Conservation (phyloP, 2,888 invertebrate species). For the Rhagophthalmus giganteus region DNA sequence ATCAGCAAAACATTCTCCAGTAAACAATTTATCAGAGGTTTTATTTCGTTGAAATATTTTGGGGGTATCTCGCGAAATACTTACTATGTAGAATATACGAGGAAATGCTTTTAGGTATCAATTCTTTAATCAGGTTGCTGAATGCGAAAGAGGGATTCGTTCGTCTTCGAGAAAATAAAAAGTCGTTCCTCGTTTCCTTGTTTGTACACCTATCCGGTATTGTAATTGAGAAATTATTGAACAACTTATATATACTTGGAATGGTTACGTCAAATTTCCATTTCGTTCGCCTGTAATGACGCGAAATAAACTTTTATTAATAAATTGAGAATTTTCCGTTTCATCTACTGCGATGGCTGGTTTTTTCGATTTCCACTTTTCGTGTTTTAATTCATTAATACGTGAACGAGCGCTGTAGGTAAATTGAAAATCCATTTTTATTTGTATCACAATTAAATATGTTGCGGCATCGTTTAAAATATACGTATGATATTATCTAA, state of each 20-base stretch:
- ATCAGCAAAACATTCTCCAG: slow-evolving; percentile 35
- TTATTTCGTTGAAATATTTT: slow-evolving; percentile 19
- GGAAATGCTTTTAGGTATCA: slow-evolving; percentile 27
- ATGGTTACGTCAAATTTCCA: no score
- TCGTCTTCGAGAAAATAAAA: slow-evolving; percentile 15
- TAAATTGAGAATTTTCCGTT: no score
- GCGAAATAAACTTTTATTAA: no score
- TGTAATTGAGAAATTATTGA: slow-evolving; percentile 12
- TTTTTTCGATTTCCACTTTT: no score
- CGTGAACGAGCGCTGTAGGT: no score
- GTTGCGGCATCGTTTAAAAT: no score
- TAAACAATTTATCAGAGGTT: slow-evolving; percentile 35
- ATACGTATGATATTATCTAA: no score
- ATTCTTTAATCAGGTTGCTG: slow-evolving; percentile 24
- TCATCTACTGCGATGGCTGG: no score
- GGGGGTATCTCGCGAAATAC: slow-evolving; percentile 16
- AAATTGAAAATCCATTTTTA: no score
- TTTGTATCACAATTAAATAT: no score
- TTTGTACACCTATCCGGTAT: slow-evolving; percentile 12
- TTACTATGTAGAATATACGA: slow-evolving; percentile 14
- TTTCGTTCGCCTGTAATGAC: no score
- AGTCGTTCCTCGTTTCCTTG: slow-evolving; percentile 16
- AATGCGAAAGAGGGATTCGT: slow-evolving; percentile 10
- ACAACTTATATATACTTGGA: slow-evolving; percentile 7
- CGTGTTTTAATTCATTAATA: no score